Evolutionary conservation across 2,797 vertebrate genomes (phyloP), one percentile per base, ranked within the genome.

Genomic region (Neopelma chrysocephalum): DNA sequence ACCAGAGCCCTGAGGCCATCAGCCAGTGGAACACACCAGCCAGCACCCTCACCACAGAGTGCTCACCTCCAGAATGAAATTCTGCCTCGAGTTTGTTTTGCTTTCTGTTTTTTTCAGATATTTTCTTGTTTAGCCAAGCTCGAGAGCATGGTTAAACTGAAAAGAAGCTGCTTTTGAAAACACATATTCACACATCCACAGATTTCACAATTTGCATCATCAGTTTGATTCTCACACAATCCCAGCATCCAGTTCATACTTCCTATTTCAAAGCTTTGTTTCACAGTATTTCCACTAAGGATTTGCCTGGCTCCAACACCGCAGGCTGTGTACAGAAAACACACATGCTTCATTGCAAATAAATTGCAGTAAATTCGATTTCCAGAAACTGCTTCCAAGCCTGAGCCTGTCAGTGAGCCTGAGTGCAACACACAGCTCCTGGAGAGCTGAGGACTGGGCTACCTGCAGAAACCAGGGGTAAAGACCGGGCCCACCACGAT

Each of bases 241-340:
- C 89, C 86, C 88, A 94, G 70, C 88, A 95, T 40, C 48, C 69
- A 84, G 34, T 47, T 86, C 73, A 18, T 58, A 18, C 23, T 32
- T 71, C 50, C 93, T 47, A 32, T 61, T 88, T 61, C 72, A 79
- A 82, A 95, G 68, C 71, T 92, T 84, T 93, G 62, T 89, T 95
- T 93, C 75, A 89, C 79, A 92, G 51, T 32, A 90, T 85, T 90
- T 72, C 83, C 62, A 60, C 58, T 71, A 12, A 38, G 50, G 70
- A 69, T 87, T 19, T 76, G 70, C 83, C 54, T 38, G 31, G 20
- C 87, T 76, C 38, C 82, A 82, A 47, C 86, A 58, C 42, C 4
- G 11, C 29, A 34, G 0, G 64, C 38, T 15, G 42, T 21, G 38
- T 54, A 70, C n/a, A 79, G 56, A 50, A 82, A 91, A 87, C 77